Conservation (phyloP, 2,797 vertebrate species). For the Lycodopsis pacificus region DNA sequence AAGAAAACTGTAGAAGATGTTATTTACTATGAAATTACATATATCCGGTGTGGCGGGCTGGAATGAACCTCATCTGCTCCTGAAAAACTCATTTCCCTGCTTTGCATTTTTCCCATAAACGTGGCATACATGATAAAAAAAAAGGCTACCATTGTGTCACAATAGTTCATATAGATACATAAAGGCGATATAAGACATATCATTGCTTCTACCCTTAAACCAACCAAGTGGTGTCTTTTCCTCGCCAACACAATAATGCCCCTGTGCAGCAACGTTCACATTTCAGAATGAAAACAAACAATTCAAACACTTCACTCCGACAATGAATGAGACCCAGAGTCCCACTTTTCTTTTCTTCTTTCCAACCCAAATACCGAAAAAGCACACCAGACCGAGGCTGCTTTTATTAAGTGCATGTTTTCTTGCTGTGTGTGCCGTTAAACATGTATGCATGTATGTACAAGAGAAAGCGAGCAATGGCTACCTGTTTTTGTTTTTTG, state of each 20-base stretch:
- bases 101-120: constrained; percentile 70
- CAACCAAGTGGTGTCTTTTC: constrained; percentile 74
- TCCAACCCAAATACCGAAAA: constrained; percentile 50
- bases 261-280: constrained; percentile 80
- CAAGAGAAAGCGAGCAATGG: constrained; percentile 46
- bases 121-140: constrained; percentile 46
- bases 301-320: constrained; percentile 73
- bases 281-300: constrained; percentile 77
- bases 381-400: constrained; percentile 50
- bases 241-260: constrained; percentile 81
- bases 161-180: constrained; percentile 60
- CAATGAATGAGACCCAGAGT: constrained; percentile 58
- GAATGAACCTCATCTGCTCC: constrained; percentile 45
- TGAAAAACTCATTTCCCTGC: constrained; percentile 58
- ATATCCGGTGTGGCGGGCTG: constrained; percentile 2
- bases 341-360: constrained; percentile 17
- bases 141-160: constrained; percentile 59
- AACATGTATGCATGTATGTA: constrained; percentile 42
- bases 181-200: constrained; percentile 62
- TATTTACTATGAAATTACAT: constrained; percentile 12
- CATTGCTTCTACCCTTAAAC: constrained; percentile 76
- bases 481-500: constrained; percentile 33
- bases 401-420: constrained; percentile 70
- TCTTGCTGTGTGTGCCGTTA: constrained; percentile 33
- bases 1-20: constrained; percentile 11